Evolutionary conservation across 2,113 vertebrate genomes (phyloP).

Genomic region (Planiliza haematocheilus): DNA sequence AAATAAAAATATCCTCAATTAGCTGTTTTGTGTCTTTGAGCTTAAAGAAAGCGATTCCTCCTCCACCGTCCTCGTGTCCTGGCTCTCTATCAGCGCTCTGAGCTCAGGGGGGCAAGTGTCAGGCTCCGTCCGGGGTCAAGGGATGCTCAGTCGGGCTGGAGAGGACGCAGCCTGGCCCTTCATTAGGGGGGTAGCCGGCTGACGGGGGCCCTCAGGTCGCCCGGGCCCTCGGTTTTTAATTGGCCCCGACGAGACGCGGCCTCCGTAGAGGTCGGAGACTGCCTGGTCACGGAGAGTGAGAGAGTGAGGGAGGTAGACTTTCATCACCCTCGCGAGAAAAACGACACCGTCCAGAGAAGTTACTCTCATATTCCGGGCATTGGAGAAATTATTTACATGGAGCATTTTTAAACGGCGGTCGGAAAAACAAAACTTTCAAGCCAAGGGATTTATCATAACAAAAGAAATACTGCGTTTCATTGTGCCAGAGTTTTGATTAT

Average conservation of each 20-base stretch:
- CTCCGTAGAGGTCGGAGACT: slow-evolving; percentile 60
- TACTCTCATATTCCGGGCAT: slow-evolving; percentile 9
- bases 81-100: slow-evolving; percentile 45
- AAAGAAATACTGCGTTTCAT: slow-evolving; percentile 22
- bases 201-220: slow-evolving; percentile 51
- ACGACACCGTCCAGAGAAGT: background rate
- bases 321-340: background rate
- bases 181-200: no score
- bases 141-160: slow-evolving; percentile 71
- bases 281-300: slow-evolving; percentile 32
- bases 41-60: slow-evolving; percentile 1
- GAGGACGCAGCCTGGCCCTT: no score
- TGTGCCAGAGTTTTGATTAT: slow-evolving; percentile 57
- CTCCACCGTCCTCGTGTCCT: slow-evolving; percentile 38
- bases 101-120: slow-evolving; percentile 46
- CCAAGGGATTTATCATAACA: slow-evolving; percentile 39
- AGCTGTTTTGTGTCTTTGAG: no score
- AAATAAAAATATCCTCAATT: no score
- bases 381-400: slow-evolving; percentile 13
- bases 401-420: slow-evolving; percentile 5
- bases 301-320: no score
- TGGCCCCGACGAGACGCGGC: slow-evolving; percentile 74
- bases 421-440: slow-evolving; percentile 28
- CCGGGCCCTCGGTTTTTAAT: slow-evolving; percentile 65
- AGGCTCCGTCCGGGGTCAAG: slow-evolving; percentile 67